Conservation (phyloP, 2,888 invertebrate genomes). For the Sphinx pinastri region DNA sequence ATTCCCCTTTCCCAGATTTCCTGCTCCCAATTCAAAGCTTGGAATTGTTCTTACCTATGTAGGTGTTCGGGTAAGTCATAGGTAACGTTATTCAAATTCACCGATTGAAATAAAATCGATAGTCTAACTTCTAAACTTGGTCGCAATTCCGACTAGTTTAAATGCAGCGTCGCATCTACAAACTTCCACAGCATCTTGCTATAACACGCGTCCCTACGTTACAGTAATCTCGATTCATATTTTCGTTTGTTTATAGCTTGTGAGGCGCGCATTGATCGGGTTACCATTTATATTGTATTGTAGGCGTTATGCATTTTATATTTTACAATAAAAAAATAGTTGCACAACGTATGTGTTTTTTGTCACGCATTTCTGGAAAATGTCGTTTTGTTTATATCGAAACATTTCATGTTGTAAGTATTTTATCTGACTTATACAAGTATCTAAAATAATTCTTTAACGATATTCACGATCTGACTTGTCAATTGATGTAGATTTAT, state of each 20-base stretch:
- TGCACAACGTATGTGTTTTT: not conserved
- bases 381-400: not conserved
- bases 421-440: too few species aligned
- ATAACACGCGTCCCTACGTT: constrained; percentile 48
- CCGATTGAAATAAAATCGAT: too few species aligned
- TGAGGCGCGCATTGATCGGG: constrained; percentile 58
- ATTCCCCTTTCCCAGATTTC: too few species aligned
- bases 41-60: not conserved
- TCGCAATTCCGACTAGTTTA: too few species aligned
- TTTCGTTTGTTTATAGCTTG: constrained; percentile 69
- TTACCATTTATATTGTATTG: constrained; percentile 53
- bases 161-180: constrained; percentile 1
- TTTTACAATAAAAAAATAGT: not conserved
- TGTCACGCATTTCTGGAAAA: not conserved
- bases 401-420: too few species aligned
- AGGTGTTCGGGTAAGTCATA: too few species aligned
- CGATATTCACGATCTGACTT: too few species aligned
- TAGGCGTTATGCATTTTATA: constrained; percentile 43
- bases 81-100: too few species aligned
- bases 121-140: too few species aligned
- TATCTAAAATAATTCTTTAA: too few species aligned
- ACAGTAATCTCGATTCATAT: constrained; percentile 72
- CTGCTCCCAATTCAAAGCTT: too few species aligned
- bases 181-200: constrained; percentile 14
- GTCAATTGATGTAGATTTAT: too few species aligned